Conservation (phyloP, 2,797 vertebrate genomes). For the Hoplostethus atlanticus region DNA sequence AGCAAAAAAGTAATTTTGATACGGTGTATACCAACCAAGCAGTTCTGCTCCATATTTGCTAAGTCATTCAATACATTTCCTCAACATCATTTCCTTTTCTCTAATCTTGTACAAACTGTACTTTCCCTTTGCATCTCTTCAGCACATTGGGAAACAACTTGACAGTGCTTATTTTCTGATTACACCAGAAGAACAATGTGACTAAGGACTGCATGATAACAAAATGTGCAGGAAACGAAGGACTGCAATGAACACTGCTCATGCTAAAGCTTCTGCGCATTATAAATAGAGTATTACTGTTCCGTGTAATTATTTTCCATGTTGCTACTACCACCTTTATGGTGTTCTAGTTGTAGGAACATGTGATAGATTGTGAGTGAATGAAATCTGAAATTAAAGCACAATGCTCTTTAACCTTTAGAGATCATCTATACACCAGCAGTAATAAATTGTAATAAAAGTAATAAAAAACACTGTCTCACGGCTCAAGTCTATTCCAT, state of each 20-base stretch:
- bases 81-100: constrained; percentile 65
- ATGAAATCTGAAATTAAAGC: neutral
- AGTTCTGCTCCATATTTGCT: constrained; percentile 39
- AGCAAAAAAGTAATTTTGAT: neutral
- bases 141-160: constrained; percentile 19
- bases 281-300: constrained; percentile 3
- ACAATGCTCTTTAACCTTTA: neutral
- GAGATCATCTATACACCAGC: neutral
- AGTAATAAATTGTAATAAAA: neutral
- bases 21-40: constrained; percentile 1
- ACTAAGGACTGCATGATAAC: constrained; percentile 24
- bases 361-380: neutral
- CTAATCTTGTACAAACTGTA: constrained; percentile 69
- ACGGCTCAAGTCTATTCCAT: no score
- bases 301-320: constrained; percentile 9
- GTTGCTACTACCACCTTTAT: neutral
- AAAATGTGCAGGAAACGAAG: neutral
- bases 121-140: constrained; percentile 47
- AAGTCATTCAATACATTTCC: constrained; percentile 63
- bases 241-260: constrained; percentile 6
- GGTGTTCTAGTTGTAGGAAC: neutral
- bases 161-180: constrained; percentile 25
- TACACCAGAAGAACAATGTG: constrained; percentile 7
- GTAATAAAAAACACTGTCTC: no score
- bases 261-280: constrained; percentile 9